These are phyloP conservation scores for Nebria salina DNA, from an alignment of 2,888 invertebrate species.

Conservation along the genomic window DNA sequence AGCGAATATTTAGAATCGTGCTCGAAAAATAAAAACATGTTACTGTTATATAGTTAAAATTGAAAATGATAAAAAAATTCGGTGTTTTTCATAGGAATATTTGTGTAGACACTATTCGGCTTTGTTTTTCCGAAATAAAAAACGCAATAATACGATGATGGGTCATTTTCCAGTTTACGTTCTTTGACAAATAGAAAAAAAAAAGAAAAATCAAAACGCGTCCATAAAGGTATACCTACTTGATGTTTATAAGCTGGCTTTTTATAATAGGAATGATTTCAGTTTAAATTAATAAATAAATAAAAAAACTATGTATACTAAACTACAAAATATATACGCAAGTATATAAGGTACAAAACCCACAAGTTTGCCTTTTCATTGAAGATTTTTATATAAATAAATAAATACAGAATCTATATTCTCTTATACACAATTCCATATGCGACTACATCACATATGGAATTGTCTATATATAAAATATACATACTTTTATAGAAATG, in stretches of 20 bases:
- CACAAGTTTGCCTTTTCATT: constrained; percentile 47
- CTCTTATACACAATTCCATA: background rate
- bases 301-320: constrained; percentile 11
- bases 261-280: constrained; percentile 45
- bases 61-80: constrained; percentile 23
- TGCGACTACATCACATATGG: background rate
- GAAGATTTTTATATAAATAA: constrained; percentile 41
- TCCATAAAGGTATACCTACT: constrained; percentile 42
- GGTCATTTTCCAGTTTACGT: constrained; percentile 33
- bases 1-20: constrained; percentile 17
- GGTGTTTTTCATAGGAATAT: constrained; percentile 43
- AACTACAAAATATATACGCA: constrained; percentile 35
- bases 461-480: background rate
- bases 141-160: constrained; percentile 22
- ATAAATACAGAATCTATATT: constrained; percentile 34
- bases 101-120: constrained; percentile 44
- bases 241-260: constrained; percentile 35
- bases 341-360: constrained; percentile 44
- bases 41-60: constrained; percentile 38
- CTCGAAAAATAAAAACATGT: constrained; percentile 5
- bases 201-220: constrained; percentile 17
- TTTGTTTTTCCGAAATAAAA: background rate
- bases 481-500: constrained; percentile 29
- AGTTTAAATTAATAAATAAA: constrained; percentile 6
- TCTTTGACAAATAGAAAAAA: background rate